These are phyloP conservation scores for human (Homo sapiens) DNA, from an alignment of 2,113 vertebrate genomes.

Conservation along the genomic window DNA sequence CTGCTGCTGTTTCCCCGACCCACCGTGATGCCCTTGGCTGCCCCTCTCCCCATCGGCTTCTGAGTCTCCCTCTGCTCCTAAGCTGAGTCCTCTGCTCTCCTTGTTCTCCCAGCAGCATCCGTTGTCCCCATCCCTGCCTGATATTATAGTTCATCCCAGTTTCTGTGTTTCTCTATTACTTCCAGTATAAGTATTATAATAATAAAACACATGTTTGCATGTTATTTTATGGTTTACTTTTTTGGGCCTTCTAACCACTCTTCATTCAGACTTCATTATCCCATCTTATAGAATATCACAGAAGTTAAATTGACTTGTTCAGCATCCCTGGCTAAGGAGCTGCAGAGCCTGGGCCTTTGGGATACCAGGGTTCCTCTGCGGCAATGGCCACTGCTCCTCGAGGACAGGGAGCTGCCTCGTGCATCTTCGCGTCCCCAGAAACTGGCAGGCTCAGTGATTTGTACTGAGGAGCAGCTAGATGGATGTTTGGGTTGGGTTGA, in stretches of 20 bases:
- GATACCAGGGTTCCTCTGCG: not conserved
- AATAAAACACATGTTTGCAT: not conserved
- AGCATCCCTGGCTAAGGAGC: not conserved
- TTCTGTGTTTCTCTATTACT: not conserved
- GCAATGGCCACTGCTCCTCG: not conserved
- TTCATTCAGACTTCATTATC: not conserved
- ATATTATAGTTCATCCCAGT: not conserved
- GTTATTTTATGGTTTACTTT: not conserved
- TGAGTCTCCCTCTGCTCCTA: not conserved
- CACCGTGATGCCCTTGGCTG: not conserved
- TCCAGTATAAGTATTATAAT: not conserved
- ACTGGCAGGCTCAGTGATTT: not conserved
- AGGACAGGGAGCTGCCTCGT: not conserved
- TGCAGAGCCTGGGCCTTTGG: not conserved
- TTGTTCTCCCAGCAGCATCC: not conserved
- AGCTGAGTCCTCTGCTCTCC: not conserved
- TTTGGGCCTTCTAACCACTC: not conserved
- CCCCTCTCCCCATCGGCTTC: not conserved
- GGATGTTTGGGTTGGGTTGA: not conserved
- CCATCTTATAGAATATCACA: not conserved
- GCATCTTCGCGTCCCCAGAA: not conserved
- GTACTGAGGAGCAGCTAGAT: not conserved
- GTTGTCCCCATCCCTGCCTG: not conserved
- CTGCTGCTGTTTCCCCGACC: not conserved
- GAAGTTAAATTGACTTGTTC: not conserved